These are phyloP conservation scores for Percopsis omiscomaycus DNA, from an alignment of 2,797 vertebrate genomes.

Conservation along the genomic window DNA sequence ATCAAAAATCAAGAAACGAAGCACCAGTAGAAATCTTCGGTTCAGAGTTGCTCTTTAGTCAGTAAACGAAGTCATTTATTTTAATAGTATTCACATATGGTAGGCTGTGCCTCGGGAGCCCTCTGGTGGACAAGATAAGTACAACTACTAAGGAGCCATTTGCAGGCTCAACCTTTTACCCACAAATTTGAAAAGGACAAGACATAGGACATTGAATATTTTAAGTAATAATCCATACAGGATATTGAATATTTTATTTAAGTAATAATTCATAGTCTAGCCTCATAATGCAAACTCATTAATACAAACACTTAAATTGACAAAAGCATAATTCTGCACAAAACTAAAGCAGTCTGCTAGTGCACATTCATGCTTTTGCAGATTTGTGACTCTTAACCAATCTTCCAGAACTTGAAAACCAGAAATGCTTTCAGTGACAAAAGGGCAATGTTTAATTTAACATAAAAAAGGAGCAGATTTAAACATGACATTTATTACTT, in stretches of 20 bases:
- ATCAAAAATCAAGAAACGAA: too few relatives aligned
- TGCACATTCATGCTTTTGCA: too few relatives aligned
- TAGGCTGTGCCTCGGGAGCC: slow-evolving; percentile 7
- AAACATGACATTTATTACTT: slow-evolving; percentile 37
- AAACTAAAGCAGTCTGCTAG: not conserved
- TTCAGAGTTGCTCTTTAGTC: too few relatives aligned
- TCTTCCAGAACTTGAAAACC: not conserved
- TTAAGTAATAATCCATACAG: too few relatives aligned
- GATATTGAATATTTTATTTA: slow-evolving; percentile 13
- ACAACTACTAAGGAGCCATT: too few relatives aligned
- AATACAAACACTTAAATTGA: slow-evolving; percentile 2
- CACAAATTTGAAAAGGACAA: too few relatives aligned
- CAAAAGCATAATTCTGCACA: not conserved
- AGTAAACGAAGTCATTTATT: too few relatives aligned
- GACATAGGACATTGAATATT: not conserved
- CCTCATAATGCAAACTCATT: not conserved
- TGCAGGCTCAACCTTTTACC: too few relatives aligned
- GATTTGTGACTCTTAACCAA: not conserved
- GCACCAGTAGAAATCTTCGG: too few relatives aligned
- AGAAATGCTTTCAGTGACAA: not conserved
- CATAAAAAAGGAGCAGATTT: not conserved
- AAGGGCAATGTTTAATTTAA: slow-evolving; percentile 2
- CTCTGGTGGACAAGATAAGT: slow-evolving; percentile 20
- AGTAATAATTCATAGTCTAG: not conserved
- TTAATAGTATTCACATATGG: too few relatives aligned